A percentile compares a stretch with the other conserved stretches of the same genome.
phyloP scores from a whole-genome alignment of 2,888 invertebrate genomes.

The Chalcis sispes region DNA sequence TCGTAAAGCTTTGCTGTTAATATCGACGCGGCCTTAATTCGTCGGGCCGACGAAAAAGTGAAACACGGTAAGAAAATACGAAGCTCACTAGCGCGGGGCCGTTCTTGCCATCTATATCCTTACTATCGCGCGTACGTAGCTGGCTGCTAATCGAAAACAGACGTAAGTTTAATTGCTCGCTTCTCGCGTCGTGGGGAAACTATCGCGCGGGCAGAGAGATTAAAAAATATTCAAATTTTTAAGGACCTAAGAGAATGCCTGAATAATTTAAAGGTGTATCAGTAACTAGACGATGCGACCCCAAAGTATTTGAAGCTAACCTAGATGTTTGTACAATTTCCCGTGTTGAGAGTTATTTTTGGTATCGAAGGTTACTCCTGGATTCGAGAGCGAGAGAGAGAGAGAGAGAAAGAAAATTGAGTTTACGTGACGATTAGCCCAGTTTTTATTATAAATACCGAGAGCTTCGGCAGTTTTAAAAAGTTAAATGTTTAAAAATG shows the following conservation, averaged over 20 bases:
- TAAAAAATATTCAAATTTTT: no score
- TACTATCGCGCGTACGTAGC: no score
- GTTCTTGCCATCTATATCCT: no score
- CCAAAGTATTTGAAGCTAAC: no score
- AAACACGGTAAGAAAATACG: no score
- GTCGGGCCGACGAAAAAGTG: neutral
- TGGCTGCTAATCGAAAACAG: conserved; percentile 46
- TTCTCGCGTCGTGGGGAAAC: neutral
- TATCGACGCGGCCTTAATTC: conserved; percentile 9
- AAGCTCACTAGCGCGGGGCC: neutral
- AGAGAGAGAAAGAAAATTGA: neutral
- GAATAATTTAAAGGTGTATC: no score
- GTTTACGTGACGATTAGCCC: conserved; percentile 9
- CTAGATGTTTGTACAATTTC: no score
- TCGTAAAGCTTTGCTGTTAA: conserved; percentile 6
- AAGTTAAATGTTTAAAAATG: neutral
- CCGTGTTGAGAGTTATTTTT: no score
- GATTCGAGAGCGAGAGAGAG: neutral
- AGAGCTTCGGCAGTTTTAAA: neutral
- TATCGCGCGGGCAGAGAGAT: neutral
- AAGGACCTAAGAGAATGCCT: no score
- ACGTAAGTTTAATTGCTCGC: conserved; percentile 36
- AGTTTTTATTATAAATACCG: conserved; percentile 10
- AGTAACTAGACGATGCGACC: no score
- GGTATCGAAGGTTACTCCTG: neutral